phyloP scores from a whole-genome alignment of 1,140 invertebrate species.

The Drosophila willistoni region DNA sequence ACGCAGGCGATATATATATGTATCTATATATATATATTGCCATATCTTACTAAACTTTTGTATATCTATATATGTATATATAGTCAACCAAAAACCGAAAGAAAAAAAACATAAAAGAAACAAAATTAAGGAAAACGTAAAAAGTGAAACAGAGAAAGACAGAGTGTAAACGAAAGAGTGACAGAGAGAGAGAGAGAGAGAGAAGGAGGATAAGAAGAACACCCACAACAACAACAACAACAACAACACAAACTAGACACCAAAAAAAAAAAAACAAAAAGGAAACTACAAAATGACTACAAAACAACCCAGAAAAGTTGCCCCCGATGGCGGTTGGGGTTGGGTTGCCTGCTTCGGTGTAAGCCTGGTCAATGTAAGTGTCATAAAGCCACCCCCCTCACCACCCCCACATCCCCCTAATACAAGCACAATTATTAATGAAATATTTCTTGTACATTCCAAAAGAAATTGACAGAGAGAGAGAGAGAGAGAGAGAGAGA shows the following conservation, averaged over 20 bases:
- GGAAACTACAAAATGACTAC: slow-evolving; percentile 55
- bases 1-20: background rate
- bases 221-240: slow-evolving; percentile 23
- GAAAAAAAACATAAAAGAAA: background rate
- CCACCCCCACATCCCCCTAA: background rate
- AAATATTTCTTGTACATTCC: too few relatives aligned
- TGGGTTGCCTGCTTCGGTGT: slow-evolving; percentile 92
- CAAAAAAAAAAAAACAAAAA: too few relatives aligned
- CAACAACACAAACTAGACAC: slow-evolving; percentile 14
- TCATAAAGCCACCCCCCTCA: background rate
- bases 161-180: slow-evolving; percentile 1
- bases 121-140: slow-evolving; percentile 1
- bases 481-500: too few relatives aligned
- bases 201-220: slow-evolving; percentile 4
- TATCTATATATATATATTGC: background rate
- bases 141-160: slow-evolving; percentile 29
- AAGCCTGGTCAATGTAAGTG: slow-evolving; percentile 90
- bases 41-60: background rate
- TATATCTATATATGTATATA: background rate
- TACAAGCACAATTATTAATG: too few relatives aligned
- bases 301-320: slow-evolving; percentile 80
- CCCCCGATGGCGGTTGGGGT: slow-evolving; percentile 87
- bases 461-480: too few relatives aligned
- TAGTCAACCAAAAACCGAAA: background rate
- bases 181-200: slow-evolving; percentile 24